Evolutionary conservation across 2,113 vertebrate genomes (phyloP).

Genomic region (Haemorhous mexicanus): DNA sequence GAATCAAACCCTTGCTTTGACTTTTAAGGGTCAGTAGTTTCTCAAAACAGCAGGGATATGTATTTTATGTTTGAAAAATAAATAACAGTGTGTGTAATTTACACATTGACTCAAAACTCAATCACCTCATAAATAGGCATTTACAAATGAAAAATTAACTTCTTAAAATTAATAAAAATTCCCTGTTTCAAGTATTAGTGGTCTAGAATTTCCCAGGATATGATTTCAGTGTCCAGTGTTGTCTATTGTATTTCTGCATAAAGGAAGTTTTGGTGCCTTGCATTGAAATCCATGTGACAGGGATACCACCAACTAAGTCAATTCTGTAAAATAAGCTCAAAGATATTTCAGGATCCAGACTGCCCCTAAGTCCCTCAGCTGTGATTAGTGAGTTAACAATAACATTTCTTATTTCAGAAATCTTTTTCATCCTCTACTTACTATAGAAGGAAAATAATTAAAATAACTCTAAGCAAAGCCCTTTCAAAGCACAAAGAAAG

Average conservation of each 20-base stretch:
- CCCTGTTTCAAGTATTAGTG: not conserved
- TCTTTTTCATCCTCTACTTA: constrained; percentile 23
- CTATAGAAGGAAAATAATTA: constrained; percentile 53
- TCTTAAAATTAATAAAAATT: not conserved
- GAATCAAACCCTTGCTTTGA: not conserved
- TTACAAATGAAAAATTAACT: constrained; percentile 29
- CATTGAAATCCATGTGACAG: constrained; percentile 18
- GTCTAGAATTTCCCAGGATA: constrained; percentile 13
- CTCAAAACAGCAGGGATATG: not conserved
- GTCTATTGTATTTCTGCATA: not conserved
- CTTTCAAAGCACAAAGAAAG: constrained; percentile 19
- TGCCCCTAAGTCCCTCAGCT: constrained; percentile 20
- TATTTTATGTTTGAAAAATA: constrained; percentile 40
- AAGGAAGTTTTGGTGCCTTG: constrained; percentile 15
- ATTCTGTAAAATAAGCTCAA: constrained; percentile 33
- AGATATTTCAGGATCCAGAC: constrained; percentile 33
- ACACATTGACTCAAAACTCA: not conserved
- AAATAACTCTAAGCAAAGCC: constrained; percentile 34
- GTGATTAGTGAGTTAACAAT: constrained; percentile 54
- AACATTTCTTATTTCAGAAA: constrained; percentile 55
- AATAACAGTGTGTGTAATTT: not conserved
- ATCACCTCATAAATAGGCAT: not conserved
- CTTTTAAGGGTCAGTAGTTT: not conserved
- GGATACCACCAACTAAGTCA: constrained; percentile 30
- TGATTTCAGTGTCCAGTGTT: not conserved